phyloP scores from a whole-genome alignment of 1,140 invertebrate genomes.

The Tetranychus urticae region DNA sequence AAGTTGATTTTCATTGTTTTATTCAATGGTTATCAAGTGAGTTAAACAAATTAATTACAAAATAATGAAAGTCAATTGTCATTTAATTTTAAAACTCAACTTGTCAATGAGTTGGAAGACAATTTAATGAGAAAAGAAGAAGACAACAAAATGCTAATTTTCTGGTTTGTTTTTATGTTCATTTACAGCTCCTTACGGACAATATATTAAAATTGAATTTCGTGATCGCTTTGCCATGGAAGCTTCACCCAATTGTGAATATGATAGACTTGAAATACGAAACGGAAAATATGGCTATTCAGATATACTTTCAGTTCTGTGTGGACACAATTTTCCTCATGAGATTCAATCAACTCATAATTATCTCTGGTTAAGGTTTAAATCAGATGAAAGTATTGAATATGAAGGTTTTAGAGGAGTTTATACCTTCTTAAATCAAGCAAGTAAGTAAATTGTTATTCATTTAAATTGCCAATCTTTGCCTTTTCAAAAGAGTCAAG shows the following conservation, averaged over 20 bases:
- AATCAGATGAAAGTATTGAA: constrained; percentile 58
- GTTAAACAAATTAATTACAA: no score
- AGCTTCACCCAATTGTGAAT: constrained; percentile 41
- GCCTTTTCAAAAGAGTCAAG: no score
- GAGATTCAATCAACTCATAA: constrained; percentile 45
- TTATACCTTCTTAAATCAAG: constrained; percentile 22
- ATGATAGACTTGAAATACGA: constrained; percentile 50
- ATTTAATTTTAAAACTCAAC: no score
- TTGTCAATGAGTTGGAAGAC: no score
- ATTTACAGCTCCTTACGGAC: constrained; percentile 37
- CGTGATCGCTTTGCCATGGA: constrained; percentile 54
- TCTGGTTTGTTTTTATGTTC: not conserved
- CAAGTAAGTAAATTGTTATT: constrained; percentile 14
- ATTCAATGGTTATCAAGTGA: no score
- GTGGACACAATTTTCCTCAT: constrained; percentile 48
- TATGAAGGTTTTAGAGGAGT: constrained; percentile 55
- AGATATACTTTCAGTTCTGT: constrained; percentile 37
- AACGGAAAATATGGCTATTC: constrained; percentile 66
- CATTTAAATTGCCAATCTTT: no score
- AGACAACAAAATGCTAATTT: no score
- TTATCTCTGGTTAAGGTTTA: constrained; percentile 58
- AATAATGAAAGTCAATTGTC: no score
- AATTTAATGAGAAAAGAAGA: no score
- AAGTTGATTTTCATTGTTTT: no score
- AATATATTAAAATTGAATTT: constrained; percentile 52